phyloP scores from a whole-genome alignment of 2,888 invertebrate genomes.

The Synanthedon formicaeformis region DNA sequence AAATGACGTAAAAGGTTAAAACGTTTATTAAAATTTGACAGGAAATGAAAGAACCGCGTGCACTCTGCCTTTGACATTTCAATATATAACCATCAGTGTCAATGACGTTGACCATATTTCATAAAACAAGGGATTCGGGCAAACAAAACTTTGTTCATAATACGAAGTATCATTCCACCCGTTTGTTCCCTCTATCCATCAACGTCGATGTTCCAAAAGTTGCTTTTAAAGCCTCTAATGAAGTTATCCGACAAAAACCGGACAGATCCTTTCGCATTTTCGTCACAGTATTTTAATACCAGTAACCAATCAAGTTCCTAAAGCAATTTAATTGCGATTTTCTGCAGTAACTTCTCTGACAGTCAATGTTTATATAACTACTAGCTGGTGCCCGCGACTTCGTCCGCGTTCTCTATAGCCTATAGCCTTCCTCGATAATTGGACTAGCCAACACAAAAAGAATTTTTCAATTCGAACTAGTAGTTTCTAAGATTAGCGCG shows the following conservation, averaged over 20 bases:
- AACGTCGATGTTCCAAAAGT: constrained; percentile 20
- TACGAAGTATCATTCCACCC: constrained; percentile 9
- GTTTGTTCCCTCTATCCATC: constrained; percentile 24
- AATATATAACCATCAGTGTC: constrained; percentile 56
- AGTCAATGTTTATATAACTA: too few relatives aligned
- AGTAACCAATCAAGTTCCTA: background rate
- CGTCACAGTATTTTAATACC: constrained; percentile 3
- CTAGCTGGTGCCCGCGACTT: too few relatives aligned
- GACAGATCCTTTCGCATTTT: constrained; percentile 11
- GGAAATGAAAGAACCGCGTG: constrained; percentile 3
- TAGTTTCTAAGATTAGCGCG: too few relatives aligned
- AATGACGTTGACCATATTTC: constrained; percentile 50
- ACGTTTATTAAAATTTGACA: background rate
- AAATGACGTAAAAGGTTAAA: background rate
- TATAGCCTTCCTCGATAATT: too few relatives aligned
- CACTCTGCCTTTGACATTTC: constrained; percentile 41
- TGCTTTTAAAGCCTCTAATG: constrained; percentile 26
- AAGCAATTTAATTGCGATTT: background rate
- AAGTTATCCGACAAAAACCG: constrained; percentile 24
- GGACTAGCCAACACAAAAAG: too few relatives aligned
- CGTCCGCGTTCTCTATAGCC: too few relatives aligned
- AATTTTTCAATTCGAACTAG: too few relatives aligned
- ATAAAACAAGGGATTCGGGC: constrained; percentile 49
- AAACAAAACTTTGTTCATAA: constrained; percentile 27
- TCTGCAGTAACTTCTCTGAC: too few relatives aligned